phyloP scores from a whole-genome alignment of 2,888 invertebrate species.

The Pachydiplax longipennis region DNA sequence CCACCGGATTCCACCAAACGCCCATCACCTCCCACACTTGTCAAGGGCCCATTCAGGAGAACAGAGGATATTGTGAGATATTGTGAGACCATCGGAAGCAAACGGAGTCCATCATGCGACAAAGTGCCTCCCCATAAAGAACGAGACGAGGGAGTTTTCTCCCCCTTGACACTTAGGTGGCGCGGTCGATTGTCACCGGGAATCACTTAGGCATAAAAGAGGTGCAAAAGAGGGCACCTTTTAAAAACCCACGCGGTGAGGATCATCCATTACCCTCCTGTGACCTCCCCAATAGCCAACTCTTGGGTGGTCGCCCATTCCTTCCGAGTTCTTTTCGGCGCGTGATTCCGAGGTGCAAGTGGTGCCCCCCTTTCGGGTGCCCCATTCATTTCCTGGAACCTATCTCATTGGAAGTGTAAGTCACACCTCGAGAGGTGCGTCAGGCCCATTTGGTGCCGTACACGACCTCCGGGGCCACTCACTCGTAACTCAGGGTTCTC shows the following conservation, averaged over 20 bases:
- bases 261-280: neutral
- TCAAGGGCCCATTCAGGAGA: too few species aligned
- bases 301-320: neutral
- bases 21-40: too few species aligned
- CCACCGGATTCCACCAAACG: too few species aligned
- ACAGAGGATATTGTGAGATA: neutral
- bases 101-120: conserved; percentile 11
- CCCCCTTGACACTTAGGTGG: neutral
- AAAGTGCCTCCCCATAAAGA: neutral
- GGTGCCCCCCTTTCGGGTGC: neutral
- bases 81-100: neutral
- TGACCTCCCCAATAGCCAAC: neutral
- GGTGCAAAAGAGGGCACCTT: conserved; percentile 10
- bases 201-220: neutral
- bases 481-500: conserved; percentile 8
- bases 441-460: neutral
- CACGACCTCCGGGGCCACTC: conserved; percentile 7
- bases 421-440: neutral
- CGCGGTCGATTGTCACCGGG: conserved; percentile 4
- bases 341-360: neutral
- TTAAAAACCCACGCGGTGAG: conserved; percentile 19
- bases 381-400: conserved; percentile 40
- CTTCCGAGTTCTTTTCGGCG: neutral
- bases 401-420: conserved; percentile 7
- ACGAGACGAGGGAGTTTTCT: neutral